Conservation (phyloP, 2,797 vertebrate species). For the Macroramphosus scolopax region DNA sequence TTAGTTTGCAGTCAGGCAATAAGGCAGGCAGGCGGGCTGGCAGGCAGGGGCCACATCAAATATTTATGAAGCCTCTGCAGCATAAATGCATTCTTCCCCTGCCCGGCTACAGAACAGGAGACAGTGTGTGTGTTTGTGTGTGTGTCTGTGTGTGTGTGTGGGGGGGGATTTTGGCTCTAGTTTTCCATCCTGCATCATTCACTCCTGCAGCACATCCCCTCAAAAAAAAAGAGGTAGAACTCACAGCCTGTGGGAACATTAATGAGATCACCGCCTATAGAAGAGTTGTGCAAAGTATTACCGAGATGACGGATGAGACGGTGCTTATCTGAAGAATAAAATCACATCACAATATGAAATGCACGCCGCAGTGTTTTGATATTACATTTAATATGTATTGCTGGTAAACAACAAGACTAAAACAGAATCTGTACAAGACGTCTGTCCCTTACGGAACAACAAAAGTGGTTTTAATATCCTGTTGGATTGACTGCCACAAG, state of each 20-base stretch:
- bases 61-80: constrained; percentile 73
- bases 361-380: constrained; percentile 21
- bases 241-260: constrained; percentile 9
- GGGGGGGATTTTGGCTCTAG: constrained; percentile 31
- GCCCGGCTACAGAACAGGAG: constrained; percentile 24
- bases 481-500: constrained; percentile 18
- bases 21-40: constrained; percentile 34
- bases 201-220: constrained; percentile 1
- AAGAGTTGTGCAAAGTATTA: not conserved
- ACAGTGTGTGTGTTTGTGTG: constrained; percentile 35
- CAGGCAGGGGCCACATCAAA: constrained; percentile 54
- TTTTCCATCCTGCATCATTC: constrained; percentile 1
- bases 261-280: constrained; percentile 15
- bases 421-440: too few relatives aligned
- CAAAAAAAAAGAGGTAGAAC: constrained; percentile 4
- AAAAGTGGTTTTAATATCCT: constrained; percentile 48
- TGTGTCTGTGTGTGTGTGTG: constrained; percentile 5
- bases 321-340: not conserved
- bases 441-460: too few relatives aligned
- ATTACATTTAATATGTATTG: constrained; percentile 14
- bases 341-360: constrained; percentile 22
- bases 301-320: constrained; percentile 2
- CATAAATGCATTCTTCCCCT: constrained; percentile 58
- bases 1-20: constrained; percentile 49
- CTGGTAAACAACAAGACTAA: too few relatives aligned